These are phyloP conservation scores for Poeciliopsis prolifica DNA, from an alignment of 2,113 vertebrate species.

Conservation along the genomic window DNA sequence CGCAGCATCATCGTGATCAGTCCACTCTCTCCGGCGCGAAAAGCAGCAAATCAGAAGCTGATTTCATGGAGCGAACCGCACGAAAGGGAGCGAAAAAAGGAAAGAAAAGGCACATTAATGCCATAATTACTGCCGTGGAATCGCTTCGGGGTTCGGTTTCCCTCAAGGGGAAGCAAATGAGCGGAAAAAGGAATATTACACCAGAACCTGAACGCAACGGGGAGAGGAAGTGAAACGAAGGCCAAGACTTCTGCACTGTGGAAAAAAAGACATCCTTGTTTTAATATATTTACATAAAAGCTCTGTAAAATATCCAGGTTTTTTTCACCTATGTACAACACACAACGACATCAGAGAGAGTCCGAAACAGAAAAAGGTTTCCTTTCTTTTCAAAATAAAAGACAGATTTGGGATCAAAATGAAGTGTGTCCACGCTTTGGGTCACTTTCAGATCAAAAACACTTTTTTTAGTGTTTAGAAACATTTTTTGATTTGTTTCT, in stretches of 20 bases:
- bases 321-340: constrained; percentile 76
- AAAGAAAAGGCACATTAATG: constrained; percentile 50
- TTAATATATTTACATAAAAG: constrained; percentile 78
- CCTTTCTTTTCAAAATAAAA: constrained; percentile 15
- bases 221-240: constrained; percentile 29
- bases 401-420: constrained; percentile 15
- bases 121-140: constrained; percentile 61
- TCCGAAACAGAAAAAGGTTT: constrained; percentile 9
- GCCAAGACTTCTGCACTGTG: constrained; percentile 62
- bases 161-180: constrained; percentile 54
- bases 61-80: constrained; percentile 38
- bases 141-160: constrained; percentile 42
- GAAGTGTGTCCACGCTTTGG: constrained; percentile 8
- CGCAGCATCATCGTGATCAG: constrained; percentile 31
- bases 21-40: constrained; percentile 30
- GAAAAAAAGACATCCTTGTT: constrained; percentile 62
- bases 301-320: constrained; percentile 75
- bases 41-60: constrained; percentile 25
- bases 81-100: neutral
- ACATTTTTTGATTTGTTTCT: too few species aligned
- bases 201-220: constrained; percentile 61
- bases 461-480: neutral
- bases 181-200: constrained; percentile 56
- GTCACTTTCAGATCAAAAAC: neutral
- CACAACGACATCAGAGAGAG: constrained; percentile 69